These are phyloP conservation scores for Copidosoma aretas DNA, from an alignment of 2,888 invertebrate genomes.

Conservation along the genomic window DNA sequence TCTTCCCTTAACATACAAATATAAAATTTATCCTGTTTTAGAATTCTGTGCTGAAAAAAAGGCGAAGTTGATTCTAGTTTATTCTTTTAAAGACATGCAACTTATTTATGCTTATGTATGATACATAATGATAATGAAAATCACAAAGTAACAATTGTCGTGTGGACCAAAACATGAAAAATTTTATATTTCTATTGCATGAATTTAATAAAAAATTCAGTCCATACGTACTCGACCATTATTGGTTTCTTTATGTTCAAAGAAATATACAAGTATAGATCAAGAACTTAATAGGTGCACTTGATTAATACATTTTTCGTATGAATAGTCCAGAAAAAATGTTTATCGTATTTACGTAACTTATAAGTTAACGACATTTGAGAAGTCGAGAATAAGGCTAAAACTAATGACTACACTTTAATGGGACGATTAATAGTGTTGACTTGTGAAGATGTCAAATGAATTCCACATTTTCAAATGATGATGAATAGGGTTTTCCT, in stretches of 20 bases:
- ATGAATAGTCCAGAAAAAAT: no score
- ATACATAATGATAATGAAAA: no score
- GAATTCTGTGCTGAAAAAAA: constrained; percentile 5
- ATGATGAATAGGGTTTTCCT: background rate
- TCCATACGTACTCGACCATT: constrained; percentile 56
- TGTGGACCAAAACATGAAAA: constrained; percentile 14
- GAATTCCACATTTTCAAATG: constrained; percentile 3
- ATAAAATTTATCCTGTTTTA: constrained; percentile 15
- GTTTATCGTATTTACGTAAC: constrained; percentile 12
- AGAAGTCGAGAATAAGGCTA: constrained; percentile 17
- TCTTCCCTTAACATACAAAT: constrained; percentile 26
- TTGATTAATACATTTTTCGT: no score
- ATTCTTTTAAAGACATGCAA: background rate
- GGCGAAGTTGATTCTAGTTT: background rate
- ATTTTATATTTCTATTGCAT: constrained; percentile 24
- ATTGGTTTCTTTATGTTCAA: constrained; percentile 43
- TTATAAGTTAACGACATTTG: constrained; percentile 13
- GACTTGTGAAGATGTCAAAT: constrained; percentile 17
- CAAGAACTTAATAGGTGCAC: no score
- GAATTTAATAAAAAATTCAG: constrained; percentile 49
- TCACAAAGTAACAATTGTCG: background rate
- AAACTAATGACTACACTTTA: constrained; percentile 29
- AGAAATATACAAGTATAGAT: constrained; percentile 10
- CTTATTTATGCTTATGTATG: background rate
- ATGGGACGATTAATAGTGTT: constrained; percentile 15